Base-by-base conservation (phyloP, 2,113 vertebrate species). In the Trachemys scripta region DNA sequence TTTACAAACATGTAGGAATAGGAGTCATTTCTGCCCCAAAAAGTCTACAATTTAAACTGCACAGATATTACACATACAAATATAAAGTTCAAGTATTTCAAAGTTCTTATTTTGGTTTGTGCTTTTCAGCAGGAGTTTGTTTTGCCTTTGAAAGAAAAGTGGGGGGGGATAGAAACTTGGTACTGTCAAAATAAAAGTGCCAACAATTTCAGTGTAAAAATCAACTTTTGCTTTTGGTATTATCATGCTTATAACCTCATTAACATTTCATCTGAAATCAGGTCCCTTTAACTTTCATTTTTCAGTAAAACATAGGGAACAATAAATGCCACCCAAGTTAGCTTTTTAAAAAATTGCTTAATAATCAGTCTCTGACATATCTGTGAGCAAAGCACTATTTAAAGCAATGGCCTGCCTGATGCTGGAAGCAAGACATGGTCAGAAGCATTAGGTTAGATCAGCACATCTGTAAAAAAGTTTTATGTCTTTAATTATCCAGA, bases 81-180 rank as follows among this genome's bases (percentile, higher is more conserved):
- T 72, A 72, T 38, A 72, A 72, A 72, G 17, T n/a, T 72, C 17
- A 72, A 19, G 65, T 69, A n/a, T n/a, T 65, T 69, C 8, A 17
- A 69, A n/a, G 65, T 94, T 96, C 88, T 87, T 59, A 31, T 59
- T 86, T 84, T 72, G 87, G 51, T 65, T 38, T 49, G 51, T 84
- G 86, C 57, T 85, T 89, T 80, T 96, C 85, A 80, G 0, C 4
- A 65, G 65, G 57, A 85, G 82, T 82, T 79, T 85, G 79, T 92
- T 93, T 84, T 53, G 80, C 38, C 24, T 95, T 93, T 81, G 57
- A 92, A 95, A 92, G 56, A 8, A 81, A 31, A 90, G 92, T 94
- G 82, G 84, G 5, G 10, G 10, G 59, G 22, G 24, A 25, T 16
- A 69, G 35, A 69, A 69, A 38, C 35, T 90, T 96, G 94, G 87